Evolutionary conservation across 2,797 vertebrate species (phyloP), one percentile per base, ranked within the genome.

Genomic region (Pantherophis alleghaniensis): DNA sequence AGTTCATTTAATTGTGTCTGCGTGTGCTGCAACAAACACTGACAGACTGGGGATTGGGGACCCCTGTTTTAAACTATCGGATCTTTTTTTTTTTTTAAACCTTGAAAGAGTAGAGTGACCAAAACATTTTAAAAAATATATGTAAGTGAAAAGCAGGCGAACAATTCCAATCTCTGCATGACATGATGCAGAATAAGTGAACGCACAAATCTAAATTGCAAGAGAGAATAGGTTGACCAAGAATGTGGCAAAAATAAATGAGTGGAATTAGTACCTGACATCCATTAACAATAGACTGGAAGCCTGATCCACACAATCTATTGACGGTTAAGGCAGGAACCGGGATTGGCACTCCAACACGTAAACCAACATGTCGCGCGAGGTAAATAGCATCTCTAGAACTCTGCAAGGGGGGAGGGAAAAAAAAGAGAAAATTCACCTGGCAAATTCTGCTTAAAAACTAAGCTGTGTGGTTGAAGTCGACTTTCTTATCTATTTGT

Each of bases 241-340:
- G 42, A 91, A 63, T 1, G 22, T 55, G 24, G 55, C 3, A 37
- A 42, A 55, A 55, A 91, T 24, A 11, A 55, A 2, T 18, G 12
- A 90, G 5, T n/a, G 2, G 14, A 47, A 90, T 9, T 55, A 53
- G 89, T 98, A 99, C 99, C 96, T 99, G 99, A 94, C 98, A 98
- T 12, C 99, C 99, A 12, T 74, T 99, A 96, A 98, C 97, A 88
- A 99, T 98, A 92, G 99, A 98, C 94, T 99, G 99, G 97, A 99
- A 99, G 61, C 99, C 99, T 88, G 99, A 99, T 63, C 99, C 99
- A 94, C 99, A 99, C 51, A 99, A 98, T 7, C 99, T 98, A 95
- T 99, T 99, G 74, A 99, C 96, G 0, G 98, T 99, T 94, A 99
- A 98, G 60, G 99, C 99, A 1, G 99, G 98, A 18, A 97, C 97